Evolutionary conservation across 2,888 invertebrate genomes (phyloP).

Genomic region (Tipula lateralis): DNA sequence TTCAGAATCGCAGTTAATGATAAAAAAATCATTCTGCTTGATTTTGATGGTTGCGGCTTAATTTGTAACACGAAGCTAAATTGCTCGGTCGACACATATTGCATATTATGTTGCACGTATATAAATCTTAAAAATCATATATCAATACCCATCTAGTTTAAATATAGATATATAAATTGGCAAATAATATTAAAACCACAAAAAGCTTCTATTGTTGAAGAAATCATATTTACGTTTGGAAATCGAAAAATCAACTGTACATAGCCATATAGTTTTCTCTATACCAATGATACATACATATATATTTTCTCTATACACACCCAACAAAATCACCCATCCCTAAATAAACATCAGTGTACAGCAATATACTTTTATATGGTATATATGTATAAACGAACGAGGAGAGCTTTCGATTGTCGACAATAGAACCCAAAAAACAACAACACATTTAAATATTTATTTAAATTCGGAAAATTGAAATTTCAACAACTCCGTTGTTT

Average conservation of each 20-base stretch:
- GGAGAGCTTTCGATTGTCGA: neutral
- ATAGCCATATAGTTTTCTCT: neutral
- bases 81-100: too few species aligned
- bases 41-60: too few species aligned
- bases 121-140: neutral
- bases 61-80: too few species aligned
- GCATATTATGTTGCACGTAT: too few species aligned
- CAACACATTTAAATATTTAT: neutral
- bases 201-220: neutral
- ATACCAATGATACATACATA: neutral
- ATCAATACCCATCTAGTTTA: neutral
- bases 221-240: neutral
- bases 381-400: neutral
- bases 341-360: neutral
- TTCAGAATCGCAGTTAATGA: too few species aligned
- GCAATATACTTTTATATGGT: neutral
- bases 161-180: neutral
- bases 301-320: neutral
- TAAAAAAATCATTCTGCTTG: too few species aligned
- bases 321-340: neutral
- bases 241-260: neutral
- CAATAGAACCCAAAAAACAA: neutral
- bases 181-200: neutral
- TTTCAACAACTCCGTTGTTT: conserved; percentile 5
- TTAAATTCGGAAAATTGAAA: conserved; percentile 19